Conservation (phyloP, 2,797 vertebrate genomes). For the Clarias pachynema region DNA sequence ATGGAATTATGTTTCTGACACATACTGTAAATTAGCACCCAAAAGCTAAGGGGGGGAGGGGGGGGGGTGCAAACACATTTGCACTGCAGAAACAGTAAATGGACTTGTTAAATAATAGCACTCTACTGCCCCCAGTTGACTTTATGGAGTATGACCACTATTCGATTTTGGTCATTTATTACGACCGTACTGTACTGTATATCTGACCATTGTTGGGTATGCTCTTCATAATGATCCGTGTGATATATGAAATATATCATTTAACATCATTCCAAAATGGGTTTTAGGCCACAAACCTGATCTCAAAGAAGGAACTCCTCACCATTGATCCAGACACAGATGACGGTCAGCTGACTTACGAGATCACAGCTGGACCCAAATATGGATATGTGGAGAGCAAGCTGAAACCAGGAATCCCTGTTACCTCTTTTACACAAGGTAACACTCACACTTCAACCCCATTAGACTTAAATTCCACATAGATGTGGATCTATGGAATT, state of each 20-base stretch:
- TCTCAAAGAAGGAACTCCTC: constrained; percentile 94
- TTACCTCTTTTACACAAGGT: constrained; percentile 91
- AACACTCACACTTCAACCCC: neutral
- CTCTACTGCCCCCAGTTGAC: constrained; percentile 53
- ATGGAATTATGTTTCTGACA: neutral
- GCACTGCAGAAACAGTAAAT: neutral
- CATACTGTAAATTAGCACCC: neutral
- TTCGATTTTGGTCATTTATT: neutral
- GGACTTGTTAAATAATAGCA: neutral
- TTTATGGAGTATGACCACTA: neutral
- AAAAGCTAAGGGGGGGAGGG: neutral
- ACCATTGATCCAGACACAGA: constrained; percentile 91
- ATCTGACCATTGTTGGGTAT: neutral
- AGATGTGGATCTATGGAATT: too few species aligned
- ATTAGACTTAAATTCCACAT: neutral
- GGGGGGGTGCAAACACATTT: neutral
- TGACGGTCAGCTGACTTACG: constrained; percentile 86
- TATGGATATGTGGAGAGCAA: constrained; percentile 91
- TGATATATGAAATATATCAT: neutral
- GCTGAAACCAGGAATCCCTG: constrained; percentile 74
- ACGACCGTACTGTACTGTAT: neutral
- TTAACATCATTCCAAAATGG: neutral
- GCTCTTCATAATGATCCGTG: neutral
- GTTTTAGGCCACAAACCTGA: constrained; percentile 87
- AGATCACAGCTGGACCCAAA: constrained; percentile 80